Evolutionary conservation across 2,888 invertebrate species (phyloP).

Genomic region (Caenorhabditis auriculariae): DNA sequence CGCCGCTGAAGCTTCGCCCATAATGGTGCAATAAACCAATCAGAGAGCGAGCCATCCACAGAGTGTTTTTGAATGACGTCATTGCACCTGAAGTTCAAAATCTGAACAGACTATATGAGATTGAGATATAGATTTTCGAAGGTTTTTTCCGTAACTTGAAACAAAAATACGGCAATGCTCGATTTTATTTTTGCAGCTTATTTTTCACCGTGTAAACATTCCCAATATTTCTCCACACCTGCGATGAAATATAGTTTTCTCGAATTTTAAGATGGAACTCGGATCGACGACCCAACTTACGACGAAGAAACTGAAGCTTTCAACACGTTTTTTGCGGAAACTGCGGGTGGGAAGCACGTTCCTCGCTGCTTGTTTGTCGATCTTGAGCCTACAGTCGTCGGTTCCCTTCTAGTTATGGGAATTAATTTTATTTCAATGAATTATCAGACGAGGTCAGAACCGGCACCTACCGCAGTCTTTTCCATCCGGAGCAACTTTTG

Average conservation of each 20-base stretch:
- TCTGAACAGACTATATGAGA: no score
- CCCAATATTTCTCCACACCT: neutral
- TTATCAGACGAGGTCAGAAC: conserved; percentile 66
- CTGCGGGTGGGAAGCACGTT: conserved; percentile 73
- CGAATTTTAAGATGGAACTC: conserved; percentile 39
- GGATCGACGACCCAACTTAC: conserved; percentile 45
- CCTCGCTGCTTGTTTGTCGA: conserved; percentile 48
- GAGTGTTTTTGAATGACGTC: no score
- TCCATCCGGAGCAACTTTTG: conserved; percentile 95
- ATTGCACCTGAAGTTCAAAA: no score
- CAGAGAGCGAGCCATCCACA: no score
- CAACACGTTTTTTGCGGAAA: conserved; percentile 80
- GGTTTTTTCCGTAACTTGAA: no score
- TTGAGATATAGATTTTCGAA: no score
- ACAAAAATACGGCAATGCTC: no score
- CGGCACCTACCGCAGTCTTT: conserved; percentile 71
- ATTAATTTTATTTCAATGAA: neutral
- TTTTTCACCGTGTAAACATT: neutral
- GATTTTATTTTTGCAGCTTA: no score
- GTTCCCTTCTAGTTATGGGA: conserved; percentile 3
- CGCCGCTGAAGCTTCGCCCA: no score
- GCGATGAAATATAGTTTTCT: neutral
- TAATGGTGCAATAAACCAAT: no score
- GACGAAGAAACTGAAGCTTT: conserved; percentile 79
- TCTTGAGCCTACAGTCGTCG: conserved; percentile 57